Evolutionary conservation across 2,797 vertebrate genomes (phyloP).

Genomic region (Cyprinodon diabolis): DNA sequence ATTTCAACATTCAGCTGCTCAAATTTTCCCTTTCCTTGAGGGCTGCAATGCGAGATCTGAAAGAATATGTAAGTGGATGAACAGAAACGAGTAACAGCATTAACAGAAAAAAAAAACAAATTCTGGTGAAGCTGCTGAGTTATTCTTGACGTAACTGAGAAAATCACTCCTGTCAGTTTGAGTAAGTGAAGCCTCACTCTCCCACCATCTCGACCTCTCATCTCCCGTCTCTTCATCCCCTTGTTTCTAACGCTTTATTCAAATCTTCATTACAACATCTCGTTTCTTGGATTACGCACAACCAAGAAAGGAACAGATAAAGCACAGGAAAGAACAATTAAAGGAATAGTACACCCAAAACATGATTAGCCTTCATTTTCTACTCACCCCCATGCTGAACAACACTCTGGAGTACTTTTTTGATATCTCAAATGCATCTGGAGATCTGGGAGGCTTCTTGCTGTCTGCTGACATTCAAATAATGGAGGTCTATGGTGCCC

Average conservation of each 20-base stretch:
- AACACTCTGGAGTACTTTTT: too few species aligned
- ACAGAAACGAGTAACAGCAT: conserved; percentile 43
- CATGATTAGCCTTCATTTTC: too few species aligned
- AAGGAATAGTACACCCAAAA: not conserved
- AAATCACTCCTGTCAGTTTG: conserved; percentile 43
- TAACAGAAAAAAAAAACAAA: conserved; percentile 17
- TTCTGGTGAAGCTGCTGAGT: conserved; percentile 51
- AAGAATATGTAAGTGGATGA: conserved; percentile 37
- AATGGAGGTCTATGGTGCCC: too few species aligned
- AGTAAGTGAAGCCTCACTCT: conserved; percentile 58
- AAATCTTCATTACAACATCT: conserved; percentile 46
- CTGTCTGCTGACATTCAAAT: too few species aligned
- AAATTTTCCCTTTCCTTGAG: conserved; percentile 20
- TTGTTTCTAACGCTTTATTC: conserved; percentile 69
- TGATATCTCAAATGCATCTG: too few species aligned
- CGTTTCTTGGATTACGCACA: conserved; percentile 12
- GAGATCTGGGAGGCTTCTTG: too few species aligned
- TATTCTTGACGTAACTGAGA: conserved; percentile 60
- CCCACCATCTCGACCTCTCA: conserved; percentile 71
- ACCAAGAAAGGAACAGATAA: conserved; percentile 39
- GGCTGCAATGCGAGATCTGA: conserved; percentile 35
- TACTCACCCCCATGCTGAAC: too few species aligned
- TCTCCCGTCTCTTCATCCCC: conserved; percentile 55
- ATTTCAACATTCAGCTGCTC: conserved; percentile 39
- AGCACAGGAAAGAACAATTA: conserved; percentile 39